Percentiles rank a stretch among this genome's conserved stretches.
phyloP scores from a whole-genome alignment of 53 echinoderm and acorn worm genomes.

The Patiria pectinifera region DNA sequence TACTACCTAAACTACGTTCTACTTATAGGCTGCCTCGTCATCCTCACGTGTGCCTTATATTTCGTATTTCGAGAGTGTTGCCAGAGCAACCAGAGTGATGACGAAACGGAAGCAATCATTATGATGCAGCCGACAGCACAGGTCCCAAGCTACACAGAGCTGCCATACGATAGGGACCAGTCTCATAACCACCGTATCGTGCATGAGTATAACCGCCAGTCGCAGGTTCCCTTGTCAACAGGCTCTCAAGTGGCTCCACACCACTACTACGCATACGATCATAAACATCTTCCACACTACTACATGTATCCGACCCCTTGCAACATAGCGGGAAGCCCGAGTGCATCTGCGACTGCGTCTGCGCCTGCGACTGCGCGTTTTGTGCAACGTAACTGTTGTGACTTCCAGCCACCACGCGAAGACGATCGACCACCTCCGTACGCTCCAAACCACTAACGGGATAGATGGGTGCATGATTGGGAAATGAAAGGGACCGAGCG shows the following conservation, averaged over 20 bases:
- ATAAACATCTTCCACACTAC: background rate
- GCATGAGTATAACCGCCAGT: conserved; percentile 33
- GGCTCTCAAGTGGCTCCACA: background rate
- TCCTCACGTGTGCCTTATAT: conserved; percentile 13
- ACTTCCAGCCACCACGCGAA: background rate
- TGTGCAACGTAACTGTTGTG: background rate
- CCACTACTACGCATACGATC: conserved; percentile 23
- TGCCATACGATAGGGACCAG: background rate
- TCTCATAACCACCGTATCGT: conserved; percentile 21
- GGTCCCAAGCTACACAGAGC: conserved; percentile 30
- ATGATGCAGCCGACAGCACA: background rate
- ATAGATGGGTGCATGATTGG: background rate
- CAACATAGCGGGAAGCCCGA: background rate
- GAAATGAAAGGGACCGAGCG: background rate
- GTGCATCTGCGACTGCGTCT: background rate
- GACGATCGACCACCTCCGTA: conserved; percentile 40
- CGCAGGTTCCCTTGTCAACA: background rate
- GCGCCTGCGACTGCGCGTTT: background rate
- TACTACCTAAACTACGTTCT: conserved; percentile 32
- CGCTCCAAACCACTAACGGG: background rate
- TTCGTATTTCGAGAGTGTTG: conserved; percentile 38
- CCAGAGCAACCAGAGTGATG: background rate
- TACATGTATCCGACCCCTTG: conserved; percentile 14
- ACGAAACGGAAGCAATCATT: conserved; percentile 1
- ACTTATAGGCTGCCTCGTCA: background rate